Evolutionary conservation across 2,113 vertebrate species (phyloP).

Genomic region (Regulus satrapa): DNA sequence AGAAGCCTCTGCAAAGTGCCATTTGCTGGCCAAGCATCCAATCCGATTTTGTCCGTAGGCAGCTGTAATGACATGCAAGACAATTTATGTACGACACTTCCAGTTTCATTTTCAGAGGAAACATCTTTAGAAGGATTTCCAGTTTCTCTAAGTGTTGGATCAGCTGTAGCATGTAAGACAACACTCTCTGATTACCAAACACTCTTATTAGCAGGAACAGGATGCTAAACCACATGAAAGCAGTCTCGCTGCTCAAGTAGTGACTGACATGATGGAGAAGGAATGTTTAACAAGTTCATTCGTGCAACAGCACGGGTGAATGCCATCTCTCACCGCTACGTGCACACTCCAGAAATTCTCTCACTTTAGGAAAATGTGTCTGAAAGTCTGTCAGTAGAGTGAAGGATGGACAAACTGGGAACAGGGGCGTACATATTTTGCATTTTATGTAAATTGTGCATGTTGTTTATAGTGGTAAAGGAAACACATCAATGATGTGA

Average conservation of each 20-base stretch:
- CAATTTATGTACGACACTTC: background rate
- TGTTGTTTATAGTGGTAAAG: background rate
- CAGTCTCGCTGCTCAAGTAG: background rate
- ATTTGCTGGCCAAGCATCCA: background rate
- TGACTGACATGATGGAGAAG: constrained; percentile 24
- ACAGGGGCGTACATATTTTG: background rate
- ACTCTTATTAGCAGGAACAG: constrained; percentile 11
- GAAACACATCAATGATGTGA: background rate
- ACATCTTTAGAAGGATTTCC: constrained; percentile 22
- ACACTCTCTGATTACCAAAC: background rate
- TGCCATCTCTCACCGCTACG: background rate
- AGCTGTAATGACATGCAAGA: background rate
- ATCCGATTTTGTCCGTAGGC: background rate
- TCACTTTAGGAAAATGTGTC: constrained; percentile 15
- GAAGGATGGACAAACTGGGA: background rate
- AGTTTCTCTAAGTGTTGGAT: background rate
- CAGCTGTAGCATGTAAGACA: background rate
- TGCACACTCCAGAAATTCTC: background rate
- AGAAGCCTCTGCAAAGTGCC: background rate
- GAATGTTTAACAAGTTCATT: constrained; percentile 12
- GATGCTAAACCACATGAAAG: constrained; percentile 46
- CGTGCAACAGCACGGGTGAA: constrained; percentile 7
- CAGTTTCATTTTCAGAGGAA: constrained; percentile 59
- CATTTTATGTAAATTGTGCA: background rate
- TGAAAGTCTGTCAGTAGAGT: background rate